Evolutionary conservation across 2,888 invertebrate genomes (phyloP), one percentile per base, ranked within the genome.

Genomic region (Ectobius pallidus): DNA sequence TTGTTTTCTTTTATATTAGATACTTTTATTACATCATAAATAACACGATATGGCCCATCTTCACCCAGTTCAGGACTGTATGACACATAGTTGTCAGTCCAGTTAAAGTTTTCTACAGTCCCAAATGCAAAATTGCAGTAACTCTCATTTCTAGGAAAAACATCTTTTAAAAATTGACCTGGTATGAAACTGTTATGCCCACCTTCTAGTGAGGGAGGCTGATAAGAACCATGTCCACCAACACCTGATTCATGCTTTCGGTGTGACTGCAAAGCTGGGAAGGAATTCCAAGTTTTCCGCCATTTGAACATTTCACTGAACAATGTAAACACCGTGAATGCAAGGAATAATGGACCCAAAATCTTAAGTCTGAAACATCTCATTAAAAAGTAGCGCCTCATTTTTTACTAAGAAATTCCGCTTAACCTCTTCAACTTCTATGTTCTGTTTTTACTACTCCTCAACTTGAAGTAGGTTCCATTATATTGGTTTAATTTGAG

Each of bases 71-170:
- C 89, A 14, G 91, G 91, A 61, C 88, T 86, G 67, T 84, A 83
- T 69, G 83, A 80, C 52, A 88, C 77, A 77, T 80, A 83, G 76
- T 84, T 82, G 72, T 81, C 84, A 62, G 83, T 83, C 86, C 85
- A 86, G 75, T 84, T 82, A n/a, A 90, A 81, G 18, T 81, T 81
- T 44, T 85, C 80, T 2, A 89, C 89, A 62, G 89, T 82, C 61
- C 87, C 88, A 78, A 88, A 89, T 76, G 87, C 87, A 78, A 88
- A 90, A 69, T 85, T 83, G 79, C 91, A 91, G 79, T 85, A 89
- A 72, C 84, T 86, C 72, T 77, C 79, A 78, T 90, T 90, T 63
- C 78, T 78, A 39, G 80, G 79, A 49, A 75, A 77, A 65, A 78
- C 76, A 49, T 75, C 77, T 73, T 78, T 78, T 32, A 82, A 74